phyloP scores from a whole-genome alignment of 2,888 invertebrate species.

The Ecliptopera silaceata region DNA sequence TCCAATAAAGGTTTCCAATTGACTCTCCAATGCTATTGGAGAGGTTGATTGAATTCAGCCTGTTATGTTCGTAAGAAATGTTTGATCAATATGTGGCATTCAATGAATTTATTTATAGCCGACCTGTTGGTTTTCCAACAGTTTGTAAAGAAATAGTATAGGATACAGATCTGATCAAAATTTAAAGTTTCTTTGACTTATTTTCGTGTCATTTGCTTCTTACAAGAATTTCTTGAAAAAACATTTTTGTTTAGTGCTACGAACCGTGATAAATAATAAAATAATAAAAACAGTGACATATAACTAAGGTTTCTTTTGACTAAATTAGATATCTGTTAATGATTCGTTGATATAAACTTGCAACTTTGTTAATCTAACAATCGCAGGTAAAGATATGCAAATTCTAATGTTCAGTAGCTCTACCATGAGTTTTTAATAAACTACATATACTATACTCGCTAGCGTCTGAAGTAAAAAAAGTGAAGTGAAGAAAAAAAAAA shows the following conservation, averaged over 20 bases:
- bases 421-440: too few relatives aligned
- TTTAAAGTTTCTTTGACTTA: too few relatives aligned
- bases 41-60: conserved; percentile 27
- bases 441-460: too few relatives aligned
- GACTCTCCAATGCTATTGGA: conserved; percentile 21
- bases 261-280: too few relatives aligned
- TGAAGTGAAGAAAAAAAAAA: too few relatives aligned
- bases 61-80: conserved; percentile 3
- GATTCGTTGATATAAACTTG: conserved; percentile 13
- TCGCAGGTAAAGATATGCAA: conserved; percentile 45
- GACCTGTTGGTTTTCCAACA: neutral
- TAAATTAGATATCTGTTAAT: too few relatives aligned
- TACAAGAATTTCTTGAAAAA: too few relatives aligned
- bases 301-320: too few relatives aligned
- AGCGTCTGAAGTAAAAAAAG: too few relatives aligned
- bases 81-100: neutral
- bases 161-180: too few relatives aligned
- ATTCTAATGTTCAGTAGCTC: conserved; percentile 38
- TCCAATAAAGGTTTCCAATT: conserved; percentile 44
- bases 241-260: too few relatives aligned
- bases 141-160: neutral
- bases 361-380: conserved; percentile 21
- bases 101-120: neutral
- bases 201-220: neutral
- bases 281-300: too few relatives aligned